These are phyloP conservation scores for Galaxias olidus DNA, from an alignment of 2,797 vertebrate species.

Conservation along the genomic window DNA sequence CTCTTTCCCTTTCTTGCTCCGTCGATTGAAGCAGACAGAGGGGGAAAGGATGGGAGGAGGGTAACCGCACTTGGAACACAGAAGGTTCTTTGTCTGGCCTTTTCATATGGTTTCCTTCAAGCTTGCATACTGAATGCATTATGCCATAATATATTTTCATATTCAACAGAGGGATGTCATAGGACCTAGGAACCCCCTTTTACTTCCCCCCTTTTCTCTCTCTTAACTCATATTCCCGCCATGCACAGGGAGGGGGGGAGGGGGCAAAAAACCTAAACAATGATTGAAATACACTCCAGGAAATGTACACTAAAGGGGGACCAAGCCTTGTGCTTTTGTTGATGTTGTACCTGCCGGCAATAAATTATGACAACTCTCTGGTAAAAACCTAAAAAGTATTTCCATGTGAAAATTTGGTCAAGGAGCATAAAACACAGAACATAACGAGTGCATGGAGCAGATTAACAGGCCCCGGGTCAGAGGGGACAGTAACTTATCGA, in stretches of 20 bases:
- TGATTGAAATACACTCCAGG: conserved; percentile 37
- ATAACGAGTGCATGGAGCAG: conserved; percentile 26
- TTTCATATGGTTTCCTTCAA: conserved; percentile 86
- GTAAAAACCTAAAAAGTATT: conserved; percentile 30
- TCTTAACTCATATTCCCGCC: conserved; percentile 55
- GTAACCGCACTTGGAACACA: conserved; percentile 75
- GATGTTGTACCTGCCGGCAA: conserved; percentile 32
- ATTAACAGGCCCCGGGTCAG: conserved; percentile 23
- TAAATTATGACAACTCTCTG: conserved; percentile 41
- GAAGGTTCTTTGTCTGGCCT: conserved; percentile 81
- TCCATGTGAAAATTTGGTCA: conserved; percentile 27
- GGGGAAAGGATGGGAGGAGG: conserved; percentile 66
- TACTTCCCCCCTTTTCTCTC: conserved; percentile 19
- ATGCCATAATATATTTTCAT: conserved; percentile 83
- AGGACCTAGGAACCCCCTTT: conserved; percentile 45
- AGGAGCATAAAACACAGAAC: conserved; percentile 27
- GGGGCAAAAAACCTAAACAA: conserved; percentile 46
- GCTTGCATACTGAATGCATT: conserved; percentile 85
- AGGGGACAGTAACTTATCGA: conserved; percentile 27
- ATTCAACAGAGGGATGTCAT: conserved; percentile 71
- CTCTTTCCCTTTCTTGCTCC: conserved; percentile 1
- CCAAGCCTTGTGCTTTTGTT: conserved; percentile 34
- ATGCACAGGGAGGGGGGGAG: conserved; percentile 32
- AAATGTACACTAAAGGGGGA: conserved; percentile 42
- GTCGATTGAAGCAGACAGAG: conserved; percentile 63